Base-by-base conservation (phyloP, 2,888 invertebrate genomes). In the Pedicia rivosa region DNA sequence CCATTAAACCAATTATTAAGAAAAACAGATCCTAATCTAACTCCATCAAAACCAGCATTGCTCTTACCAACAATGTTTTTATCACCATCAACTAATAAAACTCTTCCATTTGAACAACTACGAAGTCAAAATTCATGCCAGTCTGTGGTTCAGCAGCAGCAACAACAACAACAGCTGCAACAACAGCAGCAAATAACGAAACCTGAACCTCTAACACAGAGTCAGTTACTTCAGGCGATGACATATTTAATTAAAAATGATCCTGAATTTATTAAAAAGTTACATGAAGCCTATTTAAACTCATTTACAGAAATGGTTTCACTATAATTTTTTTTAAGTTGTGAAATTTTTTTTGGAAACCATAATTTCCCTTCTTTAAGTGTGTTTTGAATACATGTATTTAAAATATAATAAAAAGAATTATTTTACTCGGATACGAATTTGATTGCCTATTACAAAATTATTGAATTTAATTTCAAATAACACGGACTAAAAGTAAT, bases 211-310 rank as follows among this genome's bases (percentile, higher is more conserved):
- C 67, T 92, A 35, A 90, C 86, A 30, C 78, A 78, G 57, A 81
- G 83, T 54, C 92, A 92, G 57, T 67, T 92, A 42, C 74, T 84
- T 24, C 88, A 91, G 64, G 88, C 91, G 19, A 75, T 92, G 53
- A 76, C 79, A 49, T 81, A 88, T 63, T 68, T 92, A 40, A 66
- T 91, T 40, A 80, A 83, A 64, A 81, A 81, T 60, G 90, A 92
- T 59, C 70, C 79, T 22, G 82, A 83, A 47, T 92, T 92, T 64
- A 74, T 88, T 24, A 78, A 77, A 53, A 87, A 83, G 59, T 66
- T 92, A 43, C 90, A 92, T 55, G 87, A 91, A 63, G 91, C 87
- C 37, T 92, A 92, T 56, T 78, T 90, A 13, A 83, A 86, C 62
- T 82, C 83, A 22, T 79, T 83, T 52, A 70, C 78, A 53, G 79